Evolutionary conservation across 1,140 invertebrate genomes (phyloP).

Genomic region (Tetramorium parvispinum): DNA sequence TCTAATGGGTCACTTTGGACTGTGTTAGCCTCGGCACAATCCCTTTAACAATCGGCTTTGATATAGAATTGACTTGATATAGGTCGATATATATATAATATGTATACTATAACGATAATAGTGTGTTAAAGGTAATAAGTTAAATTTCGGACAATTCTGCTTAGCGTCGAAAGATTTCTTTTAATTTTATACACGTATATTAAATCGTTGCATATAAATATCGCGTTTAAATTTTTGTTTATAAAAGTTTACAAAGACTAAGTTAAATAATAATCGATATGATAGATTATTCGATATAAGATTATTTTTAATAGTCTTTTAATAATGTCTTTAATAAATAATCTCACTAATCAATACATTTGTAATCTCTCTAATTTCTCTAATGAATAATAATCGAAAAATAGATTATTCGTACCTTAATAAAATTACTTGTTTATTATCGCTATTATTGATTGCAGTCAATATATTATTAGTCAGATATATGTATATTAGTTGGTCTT

Average conservation of each 20-base stretch:
- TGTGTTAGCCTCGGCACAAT: constrained; percentile 13
- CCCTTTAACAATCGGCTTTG: constrained; percentile 18
- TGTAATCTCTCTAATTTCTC: too few species aligned
- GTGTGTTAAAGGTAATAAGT: neutral
- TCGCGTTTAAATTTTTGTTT: neutral
- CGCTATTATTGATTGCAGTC: neutral
- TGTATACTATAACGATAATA: constrained; percentile 17
- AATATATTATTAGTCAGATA: neutral
- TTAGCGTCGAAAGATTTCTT: neutral
- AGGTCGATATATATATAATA: neutral
- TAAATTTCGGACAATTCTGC: neutral
- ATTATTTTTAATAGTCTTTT: too few species aligned
- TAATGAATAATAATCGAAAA: neutral
- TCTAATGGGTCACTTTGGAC: constrained; percentile 43
- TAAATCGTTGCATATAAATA: neutral
- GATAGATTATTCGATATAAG: too few species aligned
- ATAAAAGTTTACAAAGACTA: neutral
- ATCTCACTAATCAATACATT: too few species aligned
- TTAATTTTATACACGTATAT: neutral
- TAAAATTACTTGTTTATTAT: neutral
- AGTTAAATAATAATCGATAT: neutral
- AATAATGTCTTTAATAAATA: too few species aligned
- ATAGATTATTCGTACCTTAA: neutral
- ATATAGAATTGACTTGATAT: neutral
- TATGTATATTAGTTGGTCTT: neutral